Evolutionary conservation across 2,113 vertebrate genomes (phyloP).

Genomic region (Oreotrochilus melanogaster): DNA sequence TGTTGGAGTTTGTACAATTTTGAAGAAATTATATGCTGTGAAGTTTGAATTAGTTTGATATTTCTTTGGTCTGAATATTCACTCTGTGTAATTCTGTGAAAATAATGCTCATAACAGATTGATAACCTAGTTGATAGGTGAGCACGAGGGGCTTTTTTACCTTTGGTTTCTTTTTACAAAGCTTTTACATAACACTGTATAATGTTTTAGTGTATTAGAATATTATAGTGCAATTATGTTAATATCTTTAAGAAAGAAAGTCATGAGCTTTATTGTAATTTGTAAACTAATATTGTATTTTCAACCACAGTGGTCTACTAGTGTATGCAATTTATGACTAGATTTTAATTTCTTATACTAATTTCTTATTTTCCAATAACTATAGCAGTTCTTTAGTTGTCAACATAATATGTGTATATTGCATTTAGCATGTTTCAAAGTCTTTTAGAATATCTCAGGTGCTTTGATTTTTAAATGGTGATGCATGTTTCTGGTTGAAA

Average conservation of each 20-base stretch:
- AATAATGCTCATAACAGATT: neutral
- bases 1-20: neutral
- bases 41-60: neutral
- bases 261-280: neutral
- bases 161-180: neutral
- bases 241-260: neutral
- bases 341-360: neutral
- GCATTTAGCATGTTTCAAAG: neutral
- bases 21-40: neutral
- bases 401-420: neutral
- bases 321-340: neutral
- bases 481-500: neutral
- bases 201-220: neutral
- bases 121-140: neutral
- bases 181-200: neutral
- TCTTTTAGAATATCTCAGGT: neutral
- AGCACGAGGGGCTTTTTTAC: neutral
- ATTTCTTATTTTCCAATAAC: neutral
- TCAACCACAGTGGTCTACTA: neutral
- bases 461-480: neutral
- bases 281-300: neutral
- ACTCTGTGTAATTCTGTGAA: neutral
- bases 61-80: neutral
- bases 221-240: neutral
- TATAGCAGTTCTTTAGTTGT: neutral